Conservation (phyloP, 2,797 vertebrate genomes). For the Poecilia wingei region DNA sequence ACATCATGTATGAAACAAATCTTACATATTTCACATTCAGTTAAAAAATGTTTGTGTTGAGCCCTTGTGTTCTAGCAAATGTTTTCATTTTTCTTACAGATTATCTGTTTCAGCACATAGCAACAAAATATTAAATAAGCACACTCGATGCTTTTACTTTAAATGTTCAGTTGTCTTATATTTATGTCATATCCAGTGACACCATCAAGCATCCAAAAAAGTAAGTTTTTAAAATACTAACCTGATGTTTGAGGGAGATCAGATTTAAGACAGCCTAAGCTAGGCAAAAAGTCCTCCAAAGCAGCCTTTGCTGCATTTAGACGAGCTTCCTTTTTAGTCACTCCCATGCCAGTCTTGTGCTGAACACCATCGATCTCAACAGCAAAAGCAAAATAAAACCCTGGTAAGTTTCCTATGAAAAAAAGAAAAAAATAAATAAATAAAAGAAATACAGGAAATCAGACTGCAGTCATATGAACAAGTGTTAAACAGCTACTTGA, state of each 20-base stretch:
- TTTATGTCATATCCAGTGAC: not conserved
- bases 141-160: too few relatives aligned
- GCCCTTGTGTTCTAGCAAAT: not conserved
- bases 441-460: not conserved
- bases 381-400: constrained; percentile 92
- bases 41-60: not conserved
- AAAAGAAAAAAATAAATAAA: not conserved
- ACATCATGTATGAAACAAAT: not conserved
- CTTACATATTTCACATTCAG: not conserved
- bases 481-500: not conserved
- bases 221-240: constrained; percentile 42
- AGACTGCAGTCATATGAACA: not conserved
- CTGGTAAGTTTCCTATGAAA: constrained; percentile 74
- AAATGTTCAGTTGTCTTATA: not conserved
- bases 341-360: constrained; percentile 91
- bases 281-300: constrained; percentile 84
- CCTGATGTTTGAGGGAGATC: constrained; percentile 72
- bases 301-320: constrained; percentile 87
- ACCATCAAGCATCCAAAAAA: not conserved
- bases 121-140: too few relatives aligned
- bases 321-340: constrained; percentile 89
- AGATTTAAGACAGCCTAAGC: constrained; percentile 61
- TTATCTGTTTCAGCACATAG: too few relatives aligned
- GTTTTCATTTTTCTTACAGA: not conserved
- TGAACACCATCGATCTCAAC: constrained; percentile 88